Evolutionary conservation across 2,888 invertebrate genomes (phyloP), one percentile per base, ranked within the genome.

Genomic region (Terebella lapidaria): DNA sequence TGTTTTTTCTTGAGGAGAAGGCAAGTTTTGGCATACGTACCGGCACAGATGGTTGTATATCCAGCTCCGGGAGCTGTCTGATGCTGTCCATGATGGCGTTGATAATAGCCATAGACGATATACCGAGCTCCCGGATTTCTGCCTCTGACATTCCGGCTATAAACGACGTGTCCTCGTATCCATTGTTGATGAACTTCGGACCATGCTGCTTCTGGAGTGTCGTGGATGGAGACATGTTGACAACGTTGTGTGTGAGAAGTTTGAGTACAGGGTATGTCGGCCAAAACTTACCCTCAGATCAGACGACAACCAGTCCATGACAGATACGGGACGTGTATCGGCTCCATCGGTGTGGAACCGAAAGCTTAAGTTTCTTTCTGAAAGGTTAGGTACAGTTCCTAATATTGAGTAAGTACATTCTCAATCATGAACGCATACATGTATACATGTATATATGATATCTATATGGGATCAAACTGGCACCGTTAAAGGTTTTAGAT

Each of bases 301-400:
- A 2, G 45, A 46, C 1, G 68, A 67, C 18, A 73, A 61, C 73
- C 73, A 73, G 1, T 69, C 63, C 18, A 64, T 63, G 0, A 73
- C 70, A 3, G 59, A 49, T 3, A 65, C 30, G 2, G 61, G 53
- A n/a, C n/a, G 22, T 10, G 28, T 46, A n/a, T 42, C 54, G 1
- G 54, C n/a, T 1, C 51, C 55, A 20, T 46, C 54, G 49, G 35
- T 35, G 42, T 59, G 59, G 56, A 59, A 59, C 2, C 35, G 28
- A 49, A 56, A 59, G 26, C 59, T 59, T 24, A 3, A 3, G n/a
- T 5, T 47, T 4, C 30, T 4, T 10, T 56, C 56, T 56, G 47
- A 15, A 56, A 55, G 5, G 5, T 24, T n/a, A n/a, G n/a, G n/a
- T n/a, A n/a, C n/a, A n/a, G n/a, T n/a, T n/a, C n/a, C n/a, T n/a